These are phyloP conservation scores for Austrolebias charrua DNA, from an alignment of 2,797 vertebrate genomes.

Conservation along the genomic window DNA sequence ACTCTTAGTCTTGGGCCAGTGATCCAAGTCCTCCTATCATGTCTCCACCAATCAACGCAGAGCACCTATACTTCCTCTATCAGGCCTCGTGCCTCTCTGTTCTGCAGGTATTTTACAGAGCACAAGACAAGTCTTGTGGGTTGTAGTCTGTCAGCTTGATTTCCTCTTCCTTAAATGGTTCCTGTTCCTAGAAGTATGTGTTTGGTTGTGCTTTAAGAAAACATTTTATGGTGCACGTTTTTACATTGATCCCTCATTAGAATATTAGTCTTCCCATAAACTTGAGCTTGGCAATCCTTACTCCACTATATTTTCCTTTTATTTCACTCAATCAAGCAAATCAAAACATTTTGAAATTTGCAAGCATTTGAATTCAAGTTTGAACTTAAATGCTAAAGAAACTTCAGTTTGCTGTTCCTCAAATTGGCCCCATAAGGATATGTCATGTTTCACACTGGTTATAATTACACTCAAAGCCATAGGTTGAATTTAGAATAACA, in stretches of 20 bases:
- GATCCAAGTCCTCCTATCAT: constrained; percentile 78
- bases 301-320: too few species aligned
- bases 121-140: constrained; percentile 27
- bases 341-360: too few species aligned
- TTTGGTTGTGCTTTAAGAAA: constrained; percentile 2
- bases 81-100: constrained; percentile 76
- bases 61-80: constrained; percentile 84
- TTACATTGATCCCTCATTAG: background rate
- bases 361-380: background rate
- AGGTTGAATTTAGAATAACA: constrained; percentile 6
- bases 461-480: background rate
- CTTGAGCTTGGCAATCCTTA: too few species aligned
- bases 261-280: background rate
- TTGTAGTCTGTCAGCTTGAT: constrained; percentile 22
- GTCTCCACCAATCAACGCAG: constrained; percentile 82
- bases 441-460: background rate
- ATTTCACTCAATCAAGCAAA: too few species aligned
- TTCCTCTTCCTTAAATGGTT: constrained; percentile 15
- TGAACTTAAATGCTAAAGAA: background rate
- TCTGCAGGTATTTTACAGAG: constrained; percentile 74
- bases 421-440: too few species aligned
- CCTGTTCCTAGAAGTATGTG: constrained; percentile 11
- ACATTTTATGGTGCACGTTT: background rate
- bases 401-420: too few species aligned
- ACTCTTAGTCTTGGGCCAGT: constrained; percentile 78